Percentiles rank a stretch among this genome's conserved stretches.
Conservation (phyloP, 1,140 invertebrate genomes). For the Psix sp. region DNA sequence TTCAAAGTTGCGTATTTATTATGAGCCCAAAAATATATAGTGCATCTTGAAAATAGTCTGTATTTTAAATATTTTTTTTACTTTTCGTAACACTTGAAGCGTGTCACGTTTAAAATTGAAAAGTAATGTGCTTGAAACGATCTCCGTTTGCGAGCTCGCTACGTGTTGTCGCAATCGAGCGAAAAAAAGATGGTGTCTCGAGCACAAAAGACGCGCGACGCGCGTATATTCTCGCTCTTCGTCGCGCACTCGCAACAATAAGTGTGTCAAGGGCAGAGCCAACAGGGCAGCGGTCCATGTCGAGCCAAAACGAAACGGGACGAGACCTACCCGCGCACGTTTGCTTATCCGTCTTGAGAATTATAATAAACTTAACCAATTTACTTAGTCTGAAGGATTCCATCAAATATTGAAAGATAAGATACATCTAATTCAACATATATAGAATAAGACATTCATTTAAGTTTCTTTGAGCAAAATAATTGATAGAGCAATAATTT, state of each 20-base stretch:
- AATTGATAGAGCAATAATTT: too few relatives aligned
- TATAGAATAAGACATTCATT: too few relatives aligned
- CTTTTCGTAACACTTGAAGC: constrained; percentile 6
- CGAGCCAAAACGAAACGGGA: constrained; percentile 68
- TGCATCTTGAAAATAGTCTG: too few relatives aligned
- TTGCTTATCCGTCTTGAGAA: constrained; percentile 54
- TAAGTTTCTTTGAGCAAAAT: too few relatives aligned
- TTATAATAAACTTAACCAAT: constrained; percentile 2
- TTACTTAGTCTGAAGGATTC: too few relatives aligned
- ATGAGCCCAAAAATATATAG: too few relatives aligned
- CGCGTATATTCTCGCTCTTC: constrained; percentile 36
- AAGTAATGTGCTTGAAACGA: constrained; percentile 37
- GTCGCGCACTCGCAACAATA: constrained; percentile 54
- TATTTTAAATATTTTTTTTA: too few relatives aligned
- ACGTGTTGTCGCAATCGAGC: constrained; percentile 45
- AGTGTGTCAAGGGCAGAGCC: constrained; percentile 74
- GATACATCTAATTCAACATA: too few relatives aligned
- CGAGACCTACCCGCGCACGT: constrained; percentile 60
- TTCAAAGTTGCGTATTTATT: too few relatives aligned
- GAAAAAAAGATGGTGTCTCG: constrained; percentile 49
- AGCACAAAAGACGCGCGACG: constrained; percentile 38
- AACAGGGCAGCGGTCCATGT: constrained; percentile 68
- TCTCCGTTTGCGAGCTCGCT: constrained; percentile 32
- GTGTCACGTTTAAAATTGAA: constrained; percentile 27
- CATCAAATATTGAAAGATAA: too few relatives aligned